Evolutionary conservation across 2,797 vertebrate genomes (phyloP), one percentile per base, ranked within the genome.

Genomic region (Arnoldichthys spilopterus): DNA sequence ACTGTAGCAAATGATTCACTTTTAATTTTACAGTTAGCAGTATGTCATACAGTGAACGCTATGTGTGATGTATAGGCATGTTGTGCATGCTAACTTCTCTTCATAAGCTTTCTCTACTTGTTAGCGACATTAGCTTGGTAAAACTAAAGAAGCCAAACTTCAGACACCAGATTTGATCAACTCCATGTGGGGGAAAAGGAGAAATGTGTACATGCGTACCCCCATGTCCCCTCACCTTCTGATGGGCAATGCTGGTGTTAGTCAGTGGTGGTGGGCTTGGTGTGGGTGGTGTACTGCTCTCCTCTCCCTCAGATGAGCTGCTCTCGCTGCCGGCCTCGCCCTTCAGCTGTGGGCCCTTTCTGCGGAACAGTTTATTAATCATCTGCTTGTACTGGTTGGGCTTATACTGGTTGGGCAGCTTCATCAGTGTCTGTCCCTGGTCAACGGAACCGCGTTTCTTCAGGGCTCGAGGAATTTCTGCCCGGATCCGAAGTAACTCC

Each of bases 391-490:
- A 98, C 80, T 96, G 94, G 76, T 94, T 95, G 2, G 93, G 92
- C 82, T n/a, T n/a, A n/a, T n/a, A n/a, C n/a, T 95, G 93, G 34
- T 91, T 86, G 0, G 90, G 90, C 56, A 91, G 72, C 8, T 80
- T 89, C 45, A 85, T 88, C 0, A 88, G 49, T 0, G 90, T 90
- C 45, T 3, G 64, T 0, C 90, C 90, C n/a, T 91, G 89, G 34
- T 97, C 95, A 77, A 92, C 88, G 1, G 96, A 97, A 5, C 96
- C 94, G 0, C 95, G 91, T 66, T 92, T 96, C 72, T 96, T 96
- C 63, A 98, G 93, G 0, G 97, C 94, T 0, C 96, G 89, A 0
- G 97, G 97, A 74, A 98, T 95, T 82, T 97, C 95, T 0, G 95
- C 92, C 40, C 96, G 90, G 11, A 97, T 90, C 0, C 93, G 91